Evolutionary conservation across 2,888 invertebrate species (phyloP).

Genomic region (Thera obeliscata): DNA sequence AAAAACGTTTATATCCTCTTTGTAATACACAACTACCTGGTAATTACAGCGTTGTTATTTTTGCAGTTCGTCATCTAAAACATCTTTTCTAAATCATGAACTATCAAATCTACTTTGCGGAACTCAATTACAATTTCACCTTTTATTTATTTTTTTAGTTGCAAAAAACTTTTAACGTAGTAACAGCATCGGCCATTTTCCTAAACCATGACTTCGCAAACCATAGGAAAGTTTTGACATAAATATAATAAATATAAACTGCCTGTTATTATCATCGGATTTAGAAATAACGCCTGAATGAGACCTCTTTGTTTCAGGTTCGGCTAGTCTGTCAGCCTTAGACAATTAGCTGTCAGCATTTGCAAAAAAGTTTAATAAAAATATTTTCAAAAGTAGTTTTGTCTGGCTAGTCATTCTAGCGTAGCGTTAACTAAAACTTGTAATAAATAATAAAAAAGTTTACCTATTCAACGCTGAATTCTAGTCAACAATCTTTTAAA

Average conservation of each 20-base stretch:
- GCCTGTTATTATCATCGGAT: not conserved
- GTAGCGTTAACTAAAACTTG: too few species aligned
- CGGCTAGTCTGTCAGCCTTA: not conserved
- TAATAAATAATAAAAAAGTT: not conserved
- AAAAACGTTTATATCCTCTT: not conserved
- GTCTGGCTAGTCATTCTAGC: too few species aligned
- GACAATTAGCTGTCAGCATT: not conserved
- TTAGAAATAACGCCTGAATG: not conserved
- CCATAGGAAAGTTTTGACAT: slow-evolving; percentile 21
- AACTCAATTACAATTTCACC: not conserved
- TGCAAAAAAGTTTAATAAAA: not conserved
- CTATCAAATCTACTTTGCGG: not conserved
- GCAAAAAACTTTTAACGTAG: slow-evolving; percentile 32
- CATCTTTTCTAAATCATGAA: too few species aligned
- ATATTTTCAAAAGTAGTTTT: not conserved
- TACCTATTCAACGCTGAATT: not conserved
- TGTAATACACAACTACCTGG: too few species aligned
- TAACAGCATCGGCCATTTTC: slow-evolving; percentile 31
- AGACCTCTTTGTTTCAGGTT: not conserved
- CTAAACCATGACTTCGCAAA: slow-evolving; percentile 37
- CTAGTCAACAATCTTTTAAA: not conserved
- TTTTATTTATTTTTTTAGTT: slow-evolving; percentile 12
- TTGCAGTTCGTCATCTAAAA: too few species aligned
- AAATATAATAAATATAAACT: slow-evolving; percentile 1
- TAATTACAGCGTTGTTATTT: not conserved